phyloP scores from a whole-genome alignment of 2,888 invertebrate genomes.

The Drosophila vallismaia region DNA sequence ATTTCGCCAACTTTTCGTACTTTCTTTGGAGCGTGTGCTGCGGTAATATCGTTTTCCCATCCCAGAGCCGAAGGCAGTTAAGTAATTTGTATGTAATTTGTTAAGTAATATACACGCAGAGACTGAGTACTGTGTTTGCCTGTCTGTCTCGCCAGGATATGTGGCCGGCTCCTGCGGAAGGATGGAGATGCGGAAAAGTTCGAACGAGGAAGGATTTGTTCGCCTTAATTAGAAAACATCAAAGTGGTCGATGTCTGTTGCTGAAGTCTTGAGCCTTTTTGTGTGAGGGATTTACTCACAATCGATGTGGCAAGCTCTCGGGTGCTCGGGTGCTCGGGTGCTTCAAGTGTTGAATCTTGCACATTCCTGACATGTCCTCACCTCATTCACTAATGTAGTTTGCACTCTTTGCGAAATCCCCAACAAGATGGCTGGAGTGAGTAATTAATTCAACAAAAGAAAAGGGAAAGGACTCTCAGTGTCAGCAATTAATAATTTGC shows the following conservation, averaged over 20 bases:
- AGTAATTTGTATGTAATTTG: slow-evolving; percentile 79
- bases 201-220: slow-evolving; percentile 44
- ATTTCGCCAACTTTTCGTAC: slow-evolving; percentile 46
- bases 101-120: slow-evolving; percentile 69
- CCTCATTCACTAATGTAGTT: slow-evolving; percentile 31
- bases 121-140: slow-evolving; percentile 49
- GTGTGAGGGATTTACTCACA: slow-evolving; percentile 52
- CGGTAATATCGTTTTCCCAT: neutral
- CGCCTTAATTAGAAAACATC: slow-evolving; percentile 43
- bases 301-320: slow-evolving; percentile 56
- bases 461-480: slow-evolving; percentile 14
- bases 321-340: neutral
- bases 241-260: slow-evolving; percentile 41
- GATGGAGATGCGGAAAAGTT: slow-evolving; percentile 27
- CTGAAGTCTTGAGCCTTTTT: slow-evolving; percentile 30
- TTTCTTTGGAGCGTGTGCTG: slow-evolving; percentile 18
- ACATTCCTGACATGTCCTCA: slow-evolving; percentile 25
- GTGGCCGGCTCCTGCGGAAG: slow-evolving; percentile 27
- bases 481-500: slow-evolving; percentile 56
- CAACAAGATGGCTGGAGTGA: slow-evolving; percentile 46
- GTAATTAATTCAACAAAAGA: slow-evolving; percentile 62
- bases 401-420: slow-evolving; percentile 11
- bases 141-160: slow-evolving; percentile 69
- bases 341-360: slow-evolving; percentile 43
- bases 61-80: slow-evolving; percentile 51